Evolutionary conservation across 2,113 vertebrate genomes (phyloP).

Genomic region (Rhinopomastus cyanomelas): DNA sequence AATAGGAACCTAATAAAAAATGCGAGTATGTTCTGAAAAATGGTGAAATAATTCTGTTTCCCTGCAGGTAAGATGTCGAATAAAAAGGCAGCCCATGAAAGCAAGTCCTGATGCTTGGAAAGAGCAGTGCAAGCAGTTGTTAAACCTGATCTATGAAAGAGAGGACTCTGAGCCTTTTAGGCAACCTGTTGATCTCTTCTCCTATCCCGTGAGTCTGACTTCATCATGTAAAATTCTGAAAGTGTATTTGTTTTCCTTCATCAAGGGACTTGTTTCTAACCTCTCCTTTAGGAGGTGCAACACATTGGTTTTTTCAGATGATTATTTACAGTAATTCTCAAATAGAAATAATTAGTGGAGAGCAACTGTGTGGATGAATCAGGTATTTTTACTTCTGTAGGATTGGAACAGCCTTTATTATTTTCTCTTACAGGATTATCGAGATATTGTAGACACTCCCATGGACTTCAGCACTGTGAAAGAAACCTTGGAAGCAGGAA

Average conservation of each 20-base stretch:
- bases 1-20: neutral
- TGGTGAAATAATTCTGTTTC: neutral
- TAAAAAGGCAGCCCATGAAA: conserved; percentile 71
- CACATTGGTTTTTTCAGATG: neutral
- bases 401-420: neutral
- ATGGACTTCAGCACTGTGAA: conserved; percentile 96
- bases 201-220: conserved; percentile 81
- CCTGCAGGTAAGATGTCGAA: conserved; percentile 69
- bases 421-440: conserved; percentile 82
- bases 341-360: neutral
- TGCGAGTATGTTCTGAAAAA: neutral
- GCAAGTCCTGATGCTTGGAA: conserved; percentile 83
- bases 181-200: conserved; percentile 88
- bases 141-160: conserved; percentile 87
- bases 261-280: neutral
- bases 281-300: neutral
- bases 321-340: neutral
- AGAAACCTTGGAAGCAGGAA: conserved; percentile 87
- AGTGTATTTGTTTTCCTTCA: neutral
- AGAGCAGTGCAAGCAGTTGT: conserved; percentile 85
- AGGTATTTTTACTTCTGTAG: neutral
- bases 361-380: neutral
- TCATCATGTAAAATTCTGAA: neutral
- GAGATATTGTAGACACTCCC: conserved; percentile 91
- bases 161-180: conserved; percentile 91